phyloP scores from a whole-genome alignment of 2,113 vertebrate species.

The Pelvicachromis taeniatus region DNA sequence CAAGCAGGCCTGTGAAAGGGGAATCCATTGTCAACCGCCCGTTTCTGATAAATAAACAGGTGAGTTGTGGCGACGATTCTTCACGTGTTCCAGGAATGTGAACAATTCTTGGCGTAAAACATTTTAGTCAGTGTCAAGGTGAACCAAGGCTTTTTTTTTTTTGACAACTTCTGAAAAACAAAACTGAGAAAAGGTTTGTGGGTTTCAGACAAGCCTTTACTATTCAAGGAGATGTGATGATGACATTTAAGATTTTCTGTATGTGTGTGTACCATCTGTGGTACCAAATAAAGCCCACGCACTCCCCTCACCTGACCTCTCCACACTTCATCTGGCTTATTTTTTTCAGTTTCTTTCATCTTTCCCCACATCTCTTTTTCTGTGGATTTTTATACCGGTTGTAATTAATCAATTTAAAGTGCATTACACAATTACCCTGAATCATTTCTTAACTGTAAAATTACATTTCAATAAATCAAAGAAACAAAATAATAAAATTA shows the following conservation, averaged over 20 bases:
- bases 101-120: constrained; percentile 1
- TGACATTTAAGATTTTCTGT: constrained; percentile 70
- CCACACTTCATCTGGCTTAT: background rate
- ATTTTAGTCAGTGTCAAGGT: background rate
- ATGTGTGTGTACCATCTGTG: constrained; percentile 49
- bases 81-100: constrained; percentile 14
- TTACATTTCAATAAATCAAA: background rate
- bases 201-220: constrained; percentile 82
- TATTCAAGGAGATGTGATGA: constrained; percentile 48
- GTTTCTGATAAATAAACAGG: constrained; percentile 30
- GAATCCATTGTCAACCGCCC: background rate
- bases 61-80: background rate
- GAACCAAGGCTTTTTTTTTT: constrained; percentile 6
- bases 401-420: background rate
- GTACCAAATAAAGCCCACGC: constrained; percentile 64
- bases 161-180: constrained; percentile 77
- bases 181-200: constrained; percentile 89
- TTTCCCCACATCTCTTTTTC: background rate
- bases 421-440: background rate
- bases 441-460: background rate
- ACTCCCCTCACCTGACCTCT: constrained; percentile 26
- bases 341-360: background rate
- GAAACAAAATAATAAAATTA: background rate
- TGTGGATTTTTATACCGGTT: background rate
- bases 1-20: background rate